Percentiles rank a stretch among this genome's conserved stretches.
phyloP scores from a whole-genome alignment of 2,888 invertebrate species.

The Amiota mariae region DNA sequence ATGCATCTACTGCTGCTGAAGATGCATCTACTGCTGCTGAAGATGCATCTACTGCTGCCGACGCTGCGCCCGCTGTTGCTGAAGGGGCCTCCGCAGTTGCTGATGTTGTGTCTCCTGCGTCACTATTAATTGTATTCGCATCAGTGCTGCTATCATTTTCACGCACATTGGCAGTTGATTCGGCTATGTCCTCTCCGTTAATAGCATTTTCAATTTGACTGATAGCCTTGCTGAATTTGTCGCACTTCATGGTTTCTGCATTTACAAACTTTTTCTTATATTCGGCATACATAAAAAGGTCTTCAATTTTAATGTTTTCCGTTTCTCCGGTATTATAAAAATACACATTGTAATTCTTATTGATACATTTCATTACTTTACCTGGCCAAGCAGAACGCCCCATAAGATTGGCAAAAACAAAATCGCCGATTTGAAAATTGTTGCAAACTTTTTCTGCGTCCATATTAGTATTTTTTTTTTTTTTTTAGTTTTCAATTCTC shows the following conservation, averaged over 20 bases:
- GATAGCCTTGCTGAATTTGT: slow-evolving; percentile 90
- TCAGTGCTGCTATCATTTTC: neutral
- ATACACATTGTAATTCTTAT: slow-evolving; percentile 86
- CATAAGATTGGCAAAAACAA: slow-evolving; percentile 97
- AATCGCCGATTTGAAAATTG: slow-evolving; percentile 86
- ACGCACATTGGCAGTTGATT: slow-evolving; percentile 50
- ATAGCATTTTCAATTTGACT: slow-evolving; percentile 86
- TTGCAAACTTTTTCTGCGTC: slow-evolving; percentile 66
- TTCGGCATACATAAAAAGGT: slow-evolving; percentile 87
- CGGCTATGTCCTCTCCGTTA: slow-evolving; percentile 76
- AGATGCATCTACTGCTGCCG: slow-evolving; percentile 16
- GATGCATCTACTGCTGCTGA: slow-evolving; percentile 31
- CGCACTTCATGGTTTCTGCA: slow-evolving; percentile 83
- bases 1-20: too few relatives aligned
- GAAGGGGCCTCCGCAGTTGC: neutral
- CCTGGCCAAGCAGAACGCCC: slow-evolving; percentile 99
- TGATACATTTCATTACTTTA: slow-evolving; percentile 73
- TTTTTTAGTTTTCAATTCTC: too few relatives aligned
- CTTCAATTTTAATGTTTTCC: slow-evolving; percentile 86
- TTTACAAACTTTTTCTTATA: slow-evolving; percentile 82
- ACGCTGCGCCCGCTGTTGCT: neutral
- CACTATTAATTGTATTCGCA: neutral
- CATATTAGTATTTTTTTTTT: too few relatives aligned
- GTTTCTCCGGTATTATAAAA: slow-evolving; percentile 97
- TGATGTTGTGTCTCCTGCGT: neutral